phyloP scores from a whole-genome alignment of 2,113 vertebrate species.

The Aldabrachelys gigantea region DNA sequence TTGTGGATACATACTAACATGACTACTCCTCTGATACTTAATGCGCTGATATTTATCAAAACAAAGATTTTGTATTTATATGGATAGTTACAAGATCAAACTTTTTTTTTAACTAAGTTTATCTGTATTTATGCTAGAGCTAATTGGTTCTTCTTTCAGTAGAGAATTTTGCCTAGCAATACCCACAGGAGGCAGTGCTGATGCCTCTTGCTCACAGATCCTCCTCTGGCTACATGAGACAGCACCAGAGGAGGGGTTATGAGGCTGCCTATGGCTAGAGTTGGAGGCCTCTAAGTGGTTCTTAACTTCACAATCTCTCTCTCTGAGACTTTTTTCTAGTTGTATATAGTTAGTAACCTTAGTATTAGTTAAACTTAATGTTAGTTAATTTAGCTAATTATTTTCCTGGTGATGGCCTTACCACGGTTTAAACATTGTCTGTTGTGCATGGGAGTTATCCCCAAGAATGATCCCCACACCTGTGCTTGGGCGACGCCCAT shows the following conservation, averaged over 20 bases:
- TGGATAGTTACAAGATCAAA: background rate
- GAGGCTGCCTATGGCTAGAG: background rate
- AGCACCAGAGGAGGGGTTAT: no score
- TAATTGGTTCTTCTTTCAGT: background rate
- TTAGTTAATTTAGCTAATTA: background rate
- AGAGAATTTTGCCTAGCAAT: background rate
- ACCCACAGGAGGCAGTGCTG: background rate
- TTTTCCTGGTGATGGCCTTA: background rate
- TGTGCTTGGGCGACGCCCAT: no score
- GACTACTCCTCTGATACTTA: background rate
- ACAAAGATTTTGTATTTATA: no score
- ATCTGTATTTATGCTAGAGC: background rate
- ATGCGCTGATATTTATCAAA: background rate
- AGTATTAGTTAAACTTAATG: background rate
- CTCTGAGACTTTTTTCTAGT: background rate
- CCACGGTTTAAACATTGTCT: background rate
- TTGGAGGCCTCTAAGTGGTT: background rate
- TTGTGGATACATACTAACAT: background rate
- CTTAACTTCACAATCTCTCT: background rate
- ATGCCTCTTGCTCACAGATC: background rate
- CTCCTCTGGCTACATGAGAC: no score
- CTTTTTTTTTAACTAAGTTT: background rate
- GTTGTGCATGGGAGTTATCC: no score
- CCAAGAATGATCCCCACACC: background rate
- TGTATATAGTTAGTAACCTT: background rate